phyloP scores from a whole-genome alignment of 2,888 invertebrate species.

The Arenicola marina region DNA sequence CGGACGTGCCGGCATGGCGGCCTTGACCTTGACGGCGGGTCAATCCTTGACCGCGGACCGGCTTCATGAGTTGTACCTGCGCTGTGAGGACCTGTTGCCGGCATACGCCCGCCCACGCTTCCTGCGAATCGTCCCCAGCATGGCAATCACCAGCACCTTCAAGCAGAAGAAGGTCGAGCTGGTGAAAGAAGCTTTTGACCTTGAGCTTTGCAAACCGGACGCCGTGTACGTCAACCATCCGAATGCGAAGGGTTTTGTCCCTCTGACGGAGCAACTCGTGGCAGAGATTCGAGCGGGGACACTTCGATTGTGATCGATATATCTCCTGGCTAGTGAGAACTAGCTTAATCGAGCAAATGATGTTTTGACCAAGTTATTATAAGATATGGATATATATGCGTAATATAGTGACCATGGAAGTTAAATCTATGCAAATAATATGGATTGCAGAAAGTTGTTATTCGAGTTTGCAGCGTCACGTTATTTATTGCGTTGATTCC shows the following conservation, averaged over 20 bases:
- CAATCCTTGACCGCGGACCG: slow-evolving; percentile 20
- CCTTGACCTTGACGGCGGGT: slow-evolving; percentile 38
- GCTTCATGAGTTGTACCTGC: slow-evolving; percentile 28
- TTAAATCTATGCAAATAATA: too few relatives aligned
- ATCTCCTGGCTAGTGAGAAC: too few relatives aligned
- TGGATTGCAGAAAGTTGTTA: too few relatives aligned
- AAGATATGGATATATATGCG: too few relatives aligned
- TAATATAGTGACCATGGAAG: too few relatives aligned
- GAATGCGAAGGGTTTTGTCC: background rate
- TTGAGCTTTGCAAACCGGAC: slow-evolving; percentile 9
- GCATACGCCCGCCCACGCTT: slow-evolving; percentile 45
- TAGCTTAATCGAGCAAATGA: too few relatives aligned
- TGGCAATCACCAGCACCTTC: slow-evolving; percentile 40
- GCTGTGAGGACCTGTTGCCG: slow-evolving; percentile 38
- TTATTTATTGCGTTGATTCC: too few relatives aligned
- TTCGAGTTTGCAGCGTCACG: too few relatives aligned
- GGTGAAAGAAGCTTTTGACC: slow-evolving; percentile 46
- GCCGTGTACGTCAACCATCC: background rate
- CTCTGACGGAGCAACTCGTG: background rate
- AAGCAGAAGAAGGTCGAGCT: slow-evolving; percentile 47
- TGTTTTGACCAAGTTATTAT: too few relatives aligned
- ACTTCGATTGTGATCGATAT: background rate
- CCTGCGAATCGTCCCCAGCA: slow-evolving; percentile 36
- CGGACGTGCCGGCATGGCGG: slow-evolving; percentile 49
- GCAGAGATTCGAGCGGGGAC: background rate